Evolutionary conservation across 92 coral and sea anemone genomes (phyloP).

Genomic region (Porites divaricata): DNA sequence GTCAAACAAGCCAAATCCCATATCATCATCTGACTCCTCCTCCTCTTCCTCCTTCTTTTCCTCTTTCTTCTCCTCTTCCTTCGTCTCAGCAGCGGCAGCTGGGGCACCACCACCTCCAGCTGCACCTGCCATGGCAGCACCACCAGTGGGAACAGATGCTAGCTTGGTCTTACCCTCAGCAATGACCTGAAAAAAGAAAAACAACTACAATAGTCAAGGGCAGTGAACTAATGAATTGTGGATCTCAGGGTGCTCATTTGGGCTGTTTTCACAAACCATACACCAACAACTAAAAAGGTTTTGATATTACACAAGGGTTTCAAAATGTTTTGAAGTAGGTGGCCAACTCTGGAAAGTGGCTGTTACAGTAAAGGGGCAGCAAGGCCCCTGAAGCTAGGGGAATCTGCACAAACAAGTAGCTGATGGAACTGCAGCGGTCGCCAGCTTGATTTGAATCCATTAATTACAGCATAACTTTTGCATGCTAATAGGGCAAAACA

Average conservation of each 20-base stretch:
- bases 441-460: too few species aligned
- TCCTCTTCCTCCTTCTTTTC: slow-evolving; percentile 82
- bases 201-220: background rate
- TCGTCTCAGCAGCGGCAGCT: slow-evolving; percentile 55
- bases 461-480: too few species aligned
- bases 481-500: too few species aligned
- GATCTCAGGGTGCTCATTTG: background rate
- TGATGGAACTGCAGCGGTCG: too few species aligned
- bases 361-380: too few species aligned
- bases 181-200: slow-evolving; percentile 59
- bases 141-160: slow-evolving; percentile 95
- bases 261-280: background rate
- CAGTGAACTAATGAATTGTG: background rate
- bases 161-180: slow-evolving; percentile 87
- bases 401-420: too few species aligned
- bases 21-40: slow-evolving; percentile 95
- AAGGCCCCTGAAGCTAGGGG: too few species aligned
- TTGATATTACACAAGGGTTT: too few species aligned
- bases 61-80: slow-evolving; percentile 89
- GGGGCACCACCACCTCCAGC: slow-evolving; percentile 69
- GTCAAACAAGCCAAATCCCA: slow-evolving; percentile 99
- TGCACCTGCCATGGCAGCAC: slow-evolving; percentile 75
- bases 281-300: too few species aligned
- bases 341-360: too few species aligned
- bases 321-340: too few species aligned